Evolutionary conservation across 2,113 vertebrate genomes (phyloP).

Genomic region (Leucopsar rothschildi): DNA sequence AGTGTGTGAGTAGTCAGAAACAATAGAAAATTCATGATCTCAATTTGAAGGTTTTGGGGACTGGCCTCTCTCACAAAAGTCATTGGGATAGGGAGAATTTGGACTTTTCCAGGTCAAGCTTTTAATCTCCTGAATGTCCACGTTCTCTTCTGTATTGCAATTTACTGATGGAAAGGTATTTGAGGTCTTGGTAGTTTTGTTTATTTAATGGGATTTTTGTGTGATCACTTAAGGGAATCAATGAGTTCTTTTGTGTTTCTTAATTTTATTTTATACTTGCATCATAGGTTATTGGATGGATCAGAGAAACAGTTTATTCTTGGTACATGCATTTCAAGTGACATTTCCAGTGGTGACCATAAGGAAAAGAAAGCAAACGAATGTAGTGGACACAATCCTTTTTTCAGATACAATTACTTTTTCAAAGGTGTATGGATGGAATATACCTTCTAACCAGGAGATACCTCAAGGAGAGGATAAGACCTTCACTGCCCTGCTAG

Average conservation of each 20-base stretch:
- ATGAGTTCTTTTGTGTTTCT: not conserved
- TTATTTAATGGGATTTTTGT: not conserved
- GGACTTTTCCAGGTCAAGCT: not conserved
- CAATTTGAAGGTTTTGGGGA: not conserved
- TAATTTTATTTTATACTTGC: not conserved
- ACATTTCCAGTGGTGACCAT: not conserved
- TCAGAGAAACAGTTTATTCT: not conserved
- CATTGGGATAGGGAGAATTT: not conserved
- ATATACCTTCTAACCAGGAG: not conserved
- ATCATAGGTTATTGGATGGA: not conserved
- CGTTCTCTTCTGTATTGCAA: not conserved
- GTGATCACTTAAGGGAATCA: not conserved
- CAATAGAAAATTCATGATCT: not conserved
- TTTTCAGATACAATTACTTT: not conserved
- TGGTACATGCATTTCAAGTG: not conserved
- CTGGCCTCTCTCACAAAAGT: not conserved
- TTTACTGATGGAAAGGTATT: not conserved
- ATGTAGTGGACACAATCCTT: not conserved
- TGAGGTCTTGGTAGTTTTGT: not conserved
- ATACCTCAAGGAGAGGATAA: not conserved
- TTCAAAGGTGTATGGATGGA: not conserved
- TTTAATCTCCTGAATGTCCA: not conserved
- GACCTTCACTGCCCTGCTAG: accelerated
- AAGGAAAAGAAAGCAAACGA: not conserved
- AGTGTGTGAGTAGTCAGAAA: not conserved